Base-by-base conservation (phyloP, 2,797 vertebrate species). In the Peromyscus attwateri region DNA sequence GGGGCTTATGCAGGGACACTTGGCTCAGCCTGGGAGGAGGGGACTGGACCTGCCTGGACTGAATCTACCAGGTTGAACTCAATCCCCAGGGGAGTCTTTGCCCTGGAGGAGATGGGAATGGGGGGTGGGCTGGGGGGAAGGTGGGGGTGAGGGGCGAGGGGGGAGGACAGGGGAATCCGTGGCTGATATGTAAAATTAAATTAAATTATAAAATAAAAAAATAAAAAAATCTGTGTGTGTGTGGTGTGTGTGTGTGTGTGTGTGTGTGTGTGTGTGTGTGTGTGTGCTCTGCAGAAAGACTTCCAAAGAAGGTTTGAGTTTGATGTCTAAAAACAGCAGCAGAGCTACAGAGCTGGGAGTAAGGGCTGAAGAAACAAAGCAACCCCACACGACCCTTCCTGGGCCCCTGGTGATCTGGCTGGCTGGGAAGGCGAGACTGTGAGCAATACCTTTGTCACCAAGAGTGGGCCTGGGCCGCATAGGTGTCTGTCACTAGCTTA, bases 361-460 rank as follows among this genome's bases (percentile, higher is more conserved):
- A 46, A 75, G 19, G 66, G n/a, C 29, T 17, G 25, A 75, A 70
- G 34, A 94, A n/a, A 66, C 37, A 13, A 29, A 13, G 34, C 0
- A 70, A 34, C 31, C 25, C 81, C 10, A 52, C 29, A 0, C 0
- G 0, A 17, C 12, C 16, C 19, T 14, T 3, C 71, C 77, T 89
- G 81, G 81, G n/a, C 37, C 29, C 10, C 9, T 8, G 2, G 19
- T 13, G n/a, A 37, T 52, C 27, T 0, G 3, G 3, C 73, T 27
- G 57, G 62, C 64, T 37, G 57, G 46, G 84, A 27, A 76, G 80
- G 11, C 57, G 27, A n/a, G n/a, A 55, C 37, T 75, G n/a, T 1
- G 12, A 82, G 60, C 43, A 52, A 52, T 43, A 66, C 37, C 49
- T 1, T 8, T 10, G 64, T 46, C 57, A 60, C 49, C 12, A 40